Evolutionary conservation across 2,888 invertebrate species (phyloP).

Genomic region (Sphaerophoria taeniata): DNA sequence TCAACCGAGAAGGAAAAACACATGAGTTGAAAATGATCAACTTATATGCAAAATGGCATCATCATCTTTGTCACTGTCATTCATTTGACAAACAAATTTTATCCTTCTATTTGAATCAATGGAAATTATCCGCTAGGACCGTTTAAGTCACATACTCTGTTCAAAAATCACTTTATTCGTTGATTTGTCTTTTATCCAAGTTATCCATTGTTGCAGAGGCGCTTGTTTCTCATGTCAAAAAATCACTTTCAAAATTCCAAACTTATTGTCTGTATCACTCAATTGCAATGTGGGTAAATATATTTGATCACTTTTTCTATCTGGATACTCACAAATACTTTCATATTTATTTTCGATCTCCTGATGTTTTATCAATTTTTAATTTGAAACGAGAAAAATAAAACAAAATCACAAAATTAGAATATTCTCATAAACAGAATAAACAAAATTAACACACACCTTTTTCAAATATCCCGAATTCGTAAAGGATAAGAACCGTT

Average conservation of each 20-base stretch:
- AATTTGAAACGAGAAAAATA: constrained; percentile 48
- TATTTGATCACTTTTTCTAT: constrained; percentile 42
- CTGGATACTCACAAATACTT: constrained; percentile 84
- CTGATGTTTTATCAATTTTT: constrained; percentile 74
- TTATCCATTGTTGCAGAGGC: constrained; percentile 41
- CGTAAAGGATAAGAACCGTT: constrained; percentile 82
- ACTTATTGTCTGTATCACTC: constrained; percentile 19
- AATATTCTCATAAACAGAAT: constrained; percentile 2
- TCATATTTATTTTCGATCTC: constrained; percentile 81
- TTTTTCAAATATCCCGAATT: constrained; percentile 68
- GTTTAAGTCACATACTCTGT: background rate
- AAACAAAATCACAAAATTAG: constrained; percentile 40
- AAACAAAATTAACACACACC: constrained; percentile 39
- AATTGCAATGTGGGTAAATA: constrained; percentile 53
- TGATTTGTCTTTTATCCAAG: constrained; percentile 30
- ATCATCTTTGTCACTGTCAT: too few species aligned
- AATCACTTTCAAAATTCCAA: constrained; percentile 45
- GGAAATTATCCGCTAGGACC: background rate
- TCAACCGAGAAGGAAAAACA: too few species aligned
- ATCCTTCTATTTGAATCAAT: background rate
- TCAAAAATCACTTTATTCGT: background rate
- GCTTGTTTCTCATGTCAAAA: constrained; percentile 22
- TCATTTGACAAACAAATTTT: background rate
- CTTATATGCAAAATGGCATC: too few species aligned
- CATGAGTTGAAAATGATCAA: too few species aligned